Evolutionary conservation across 2,113 vertebrate genomes (phyloP).

Genomic region (Alethe diademata): DNA sequence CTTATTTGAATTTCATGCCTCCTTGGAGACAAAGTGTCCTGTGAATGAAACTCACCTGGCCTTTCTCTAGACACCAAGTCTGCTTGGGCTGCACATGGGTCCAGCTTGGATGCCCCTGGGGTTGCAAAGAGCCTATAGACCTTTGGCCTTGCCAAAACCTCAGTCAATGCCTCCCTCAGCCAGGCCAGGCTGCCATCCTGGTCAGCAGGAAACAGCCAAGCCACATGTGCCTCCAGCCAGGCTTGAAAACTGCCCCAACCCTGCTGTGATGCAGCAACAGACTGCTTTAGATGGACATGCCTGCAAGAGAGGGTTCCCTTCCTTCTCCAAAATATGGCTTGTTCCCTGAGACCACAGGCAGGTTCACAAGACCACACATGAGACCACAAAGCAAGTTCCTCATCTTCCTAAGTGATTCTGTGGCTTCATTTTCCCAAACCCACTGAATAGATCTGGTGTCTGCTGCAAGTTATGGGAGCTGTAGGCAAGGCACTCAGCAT

Average conservation of each 20-base stretch:
- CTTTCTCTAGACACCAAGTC: background rate
- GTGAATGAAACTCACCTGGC: background rate
- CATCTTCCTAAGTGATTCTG: background rate
- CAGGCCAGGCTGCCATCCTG: background rate
- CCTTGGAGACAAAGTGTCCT: background rate
- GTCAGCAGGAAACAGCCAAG: background rate
- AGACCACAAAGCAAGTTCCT: background rate
- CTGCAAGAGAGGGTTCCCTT: background rate
- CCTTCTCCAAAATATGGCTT: background rate
- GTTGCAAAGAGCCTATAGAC: background rate
- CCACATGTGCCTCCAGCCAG: accelerated
- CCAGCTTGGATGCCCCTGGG: too few species aligned
- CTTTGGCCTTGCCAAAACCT: background rate
- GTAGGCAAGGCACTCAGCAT: background rate
- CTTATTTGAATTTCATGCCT: background rate
- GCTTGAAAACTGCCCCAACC: background rate
- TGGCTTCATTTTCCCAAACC: background rate
- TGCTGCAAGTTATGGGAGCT: accelerated
- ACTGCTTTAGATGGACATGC: background rate
- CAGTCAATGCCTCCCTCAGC: background rate
- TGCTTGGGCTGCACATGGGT: background rate
- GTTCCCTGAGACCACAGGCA: background rate
- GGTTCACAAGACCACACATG: background rate
- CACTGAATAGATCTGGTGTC: background rate
- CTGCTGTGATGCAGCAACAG: background rate